Evolutionary conservation across 1,140 invertebrate genomes (phyloP), one percentile per base, ranked within the genome.

Genomic region (Cherax destructor): DNA sequence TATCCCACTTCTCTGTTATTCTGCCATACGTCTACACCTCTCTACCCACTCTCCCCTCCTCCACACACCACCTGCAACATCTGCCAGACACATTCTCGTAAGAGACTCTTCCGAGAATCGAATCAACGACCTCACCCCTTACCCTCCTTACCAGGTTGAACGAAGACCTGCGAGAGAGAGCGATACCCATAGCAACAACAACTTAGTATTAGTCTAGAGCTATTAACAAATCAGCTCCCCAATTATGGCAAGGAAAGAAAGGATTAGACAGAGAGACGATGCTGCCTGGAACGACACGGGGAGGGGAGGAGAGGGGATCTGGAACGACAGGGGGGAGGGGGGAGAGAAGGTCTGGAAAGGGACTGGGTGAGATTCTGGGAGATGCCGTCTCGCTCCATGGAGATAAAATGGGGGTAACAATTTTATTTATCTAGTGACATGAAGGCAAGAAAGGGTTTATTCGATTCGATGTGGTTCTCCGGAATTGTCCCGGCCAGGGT

Each of bases 181-280:
- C 80, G 81, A 90, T 61, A 5, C 10, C 6, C 81, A 10, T 9
- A 5, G 88, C 65, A 74, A 77, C 88, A 84, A 84, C 88, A 76
- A 83, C 88, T 84, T 78, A 30, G 88, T 84, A 80, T 77, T 83
- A 90, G 88, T 84, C 80, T 78, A 77, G 88, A 78, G 83, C 88
- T 90, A 90, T 90, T 90, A 90, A 91, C 88, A 85, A 85, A 91
- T 85, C 83, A 85, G 88, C 52, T 79, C 86, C 83, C 83, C 83
- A 85, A 91, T 91, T 85, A 91, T 91, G 83, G 52, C 56, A 77
- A 74, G 83, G 88, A 91, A 85, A 91, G 88, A 91, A 85, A 91
- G 88, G 88, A 91, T 90, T 90, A 91, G 88, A 85, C 74, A 79
- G 30, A 9, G 88, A 91, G 83, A 83, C 76, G 76, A 89, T 83